Evolutionary conservation across 1,140 invertebrate species (phyloP).

Genomic region (Pararge aegeria): DNA sequence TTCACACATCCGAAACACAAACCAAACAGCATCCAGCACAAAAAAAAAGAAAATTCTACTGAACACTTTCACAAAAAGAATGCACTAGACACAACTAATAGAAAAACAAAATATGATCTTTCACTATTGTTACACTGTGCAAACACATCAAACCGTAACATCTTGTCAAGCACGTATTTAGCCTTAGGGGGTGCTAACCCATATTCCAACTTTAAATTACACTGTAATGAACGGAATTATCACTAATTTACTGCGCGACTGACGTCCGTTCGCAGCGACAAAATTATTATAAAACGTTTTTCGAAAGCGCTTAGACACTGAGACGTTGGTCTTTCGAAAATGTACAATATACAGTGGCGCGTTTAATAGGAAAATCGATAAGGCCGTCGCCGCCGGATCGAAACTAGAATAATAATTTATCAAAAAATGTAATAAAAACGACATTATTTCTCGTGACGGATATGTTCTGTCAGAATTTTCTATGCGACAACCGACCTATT

Average conservation of each 20-base stretch:
- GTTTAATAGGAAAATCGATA: slow-evolving; percentile 77
- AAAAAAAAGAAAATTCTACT: slow-evolving; percentile 65
- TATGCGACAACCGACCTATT: slow-evolving; percentile 57
- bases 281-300: slow-evolving; percentile 73
- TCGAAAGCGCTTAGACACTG: slow-evolving; percentile 70
- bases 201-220: slow-evolving; percentile 71
- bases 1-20: slow-evolving; percentile 25
- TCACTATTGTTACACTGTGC: slow-evolving; percentile 23
- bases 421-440: slow-evolving; percentile 80
- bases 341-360: slow-evolving; percentile 68
- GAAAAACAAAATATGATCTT: slow-evolving; percentile 58
- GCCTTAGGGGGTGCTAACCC: slow-evolving; percentile 56
- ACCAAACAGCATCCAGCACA: slow-evolving; percentile 54
- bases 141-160: slow-evolving; percentile 33
- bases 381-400: slow-evolving; percentile 59
- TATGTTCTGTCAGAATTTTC: slow-evolving; percentile 76
- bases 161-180: slow-evolving; percentile 18
- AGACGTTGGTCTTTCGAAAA: slow-evolving; percentile 67
- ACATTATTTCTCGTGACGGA: slow-evolving; percentile 77
- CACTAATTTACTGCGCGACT: slow-evolving; percentile 71
- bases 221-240: slow-evolving; percentile 75
- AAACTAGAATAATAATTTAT: slow-evolving; percentile 78
- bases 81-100: slow-evolving; percentile 64
- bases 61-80: slow-evolving; percentile 73
- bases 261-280: slow-evolving; percentile 67